Percentiles rank a stretch among this genome's conserved stretches.
Conservation (phyloP, 2,888 invertebrate species). For the Epirrhoe alternata region DNA sequence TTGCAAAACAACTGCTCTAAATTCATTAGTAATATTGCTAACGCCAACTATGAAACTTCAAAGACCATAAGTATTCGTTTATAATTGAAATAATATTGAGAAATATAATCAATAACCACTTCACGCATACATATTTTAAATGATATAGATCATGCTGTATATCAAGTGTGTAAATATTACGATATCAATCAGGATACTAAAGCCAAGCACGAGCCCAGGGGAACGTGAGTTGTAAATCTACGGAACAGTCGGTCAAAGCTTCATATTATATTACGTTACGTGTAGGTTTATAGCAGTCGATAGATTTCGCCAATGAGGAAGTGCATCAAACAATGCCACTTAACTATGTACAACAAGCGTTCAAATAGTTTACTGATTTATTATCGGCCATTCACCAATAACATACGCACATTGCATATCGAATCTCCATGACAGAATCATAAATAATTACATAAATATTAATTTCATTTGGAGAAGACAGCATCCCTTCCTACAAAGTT, state of each 20-base stretch:
- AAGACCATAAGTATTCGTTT: background rate
- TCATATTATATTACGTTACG: constrained; percentile 27
- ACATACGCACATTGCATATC: constrained; percentile 43
- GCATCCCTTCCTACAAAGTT: constrained; percentile 48
- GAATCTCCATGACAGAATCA: constrained; percentile 46
- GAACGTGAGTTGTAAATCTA: constrained; percentile 71
- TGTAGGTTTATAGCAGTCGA: constrained; percentile 43
- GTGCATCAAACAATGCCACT: constrained; percentile 51
- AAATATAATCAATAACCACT: constrained; percentile 16
- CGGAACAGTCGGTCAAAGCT: constrained; percentile 45
- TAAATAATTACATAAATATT: constrained; percentile 52
- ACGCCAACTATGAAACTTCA: constrained; percentile 5
- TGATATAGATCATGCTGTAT: constrained; percentile 49
- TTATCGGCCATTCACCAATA: constrained; percentile 49
- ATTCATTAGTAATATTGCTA: background rate
- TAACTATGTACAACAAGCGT: constrained; percentile 44
- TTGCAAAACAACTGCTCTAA: background rate
- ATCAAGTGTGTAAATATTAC: constrained; percentile 50
- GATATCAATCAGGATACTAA: constrained; percentile 55
- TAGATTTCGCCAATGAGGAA: constrained; percentile 61
- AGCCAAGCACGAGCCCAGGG: constrained; percentile 63
- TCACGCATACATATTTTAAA: constrained; percentile 31
- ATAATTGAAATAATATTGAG: constrained; percentile 13
- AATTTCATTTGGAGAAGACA: constrained; percentile 51
- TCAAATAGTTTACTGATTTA: constrained; percentile 54